phyloP scores from a whole-genome alignment of 1,140 invertebrate species.

The Eueides isabella region DNA sequence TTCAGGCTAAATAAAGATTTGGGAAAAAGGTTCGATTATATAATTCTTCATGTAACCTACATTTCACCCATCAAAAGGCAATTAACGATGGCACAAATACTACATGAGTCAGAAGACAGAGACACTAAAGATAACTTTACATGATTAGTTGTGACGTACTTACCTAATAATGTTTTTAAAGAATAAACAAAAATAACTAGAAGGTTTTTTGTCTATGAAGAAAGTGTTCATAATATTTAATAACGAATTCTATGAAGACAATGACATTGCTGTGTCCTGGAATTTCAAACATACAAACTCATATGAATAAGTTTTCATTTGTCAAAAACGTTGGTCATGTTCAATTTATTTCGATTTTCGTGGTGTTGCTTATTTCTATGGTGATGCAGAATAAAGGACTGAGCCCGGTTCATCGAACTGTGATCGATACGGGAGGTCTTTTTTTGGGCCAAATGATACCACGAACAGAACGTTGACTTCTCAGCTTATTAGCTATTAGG shows the following conservation, averaged over 20 bases:
- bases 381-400: slow-evolving; percentile 19
- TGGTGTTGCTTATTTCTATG: slow-evolving; percentile 24
- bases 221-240: neutral
- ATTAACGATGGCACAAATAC: slow-evolving; percentile 46
- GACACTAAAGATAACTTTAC: slow-evolving; percentile 23
- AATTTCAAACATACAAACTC: neutral
- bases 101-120: slow-evolving; percentile 30
- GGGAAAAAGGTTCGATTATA: neutral
- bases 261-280: neutral
- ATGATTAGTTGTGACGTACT: neutral
- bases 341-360: slow-evolving; percentile 31
- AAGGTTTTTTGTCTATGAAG: neutral
- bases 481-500: slow-evolving; percentile 18
- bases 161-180: neutral
- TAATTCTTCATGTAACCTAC: slow-evolving; percentile 41
- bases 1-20: slow-evolving; percentile 29
- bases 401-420: slow-evolving; percentile 29
- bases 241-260: neutral
- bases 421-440: slow-evolving; percentile 34
- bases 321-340: slow-evolving; percentile 23
- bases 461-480: slow-evolving; percentile 28
- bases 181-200: neutral
- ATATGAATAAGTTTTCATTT: slow-evolving; percentile 18
- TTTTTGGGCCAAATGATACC: slow-evolving; percentile 31
- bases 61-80: slow-evolving; percentile 54